phyloP scores from a whole-genome alignment of 2,797 vertebrate genomes.

The Holocentrus rufus region DNA sequence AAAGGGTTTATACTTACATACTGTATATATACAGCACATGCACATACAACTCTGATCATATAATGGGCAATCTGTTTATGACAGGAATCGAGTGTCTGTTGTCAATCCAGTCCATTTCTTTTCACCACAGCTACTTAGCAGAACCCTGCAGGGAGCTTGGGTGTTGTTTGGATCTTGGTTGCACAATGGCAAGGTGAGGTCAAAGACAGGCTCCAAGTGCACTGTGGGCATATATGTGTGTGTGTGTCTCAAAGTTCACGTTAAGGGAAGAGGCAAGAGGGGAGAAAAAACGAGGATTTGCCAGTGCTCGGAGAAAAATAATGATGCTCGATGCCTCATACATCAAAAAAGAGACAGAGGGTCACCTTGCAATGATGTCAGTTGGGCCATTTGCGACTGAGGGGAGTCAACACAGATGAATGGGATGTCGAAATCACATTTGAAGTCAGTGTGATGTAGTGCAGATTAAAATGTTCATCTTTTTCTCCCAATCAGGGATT shows the following conservation, averaged over 20 bases:
- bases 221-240: conserved; percentile 6
- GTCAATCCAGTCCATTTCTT: conserved; percentile 32
- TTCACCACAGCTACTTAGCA: conserved; percentile 61
- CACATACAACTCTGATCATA: conserved; percentile 17
- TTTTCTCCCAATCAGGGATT: too few species aligned
- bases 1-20: conserved; percentile 19
- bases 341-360: conserved; percentile 60
- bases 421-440: conserved; percentile 41
- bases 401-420: conserved; percentile 44
- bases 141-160: conserved; percentile 60
- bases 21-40: too few species aligned
- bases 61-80: conserved; percentile 23
- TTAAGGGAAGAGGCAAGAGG: conserved; percentile 49
- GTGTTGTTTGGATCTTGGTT: conserved; percentile 65
- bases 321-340: conserved; percentile 68
- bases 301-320: conserved; percentile 66
- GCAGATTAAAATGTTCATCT: too few species aligned
- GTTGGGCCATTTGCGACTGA: conserved; percentile 60
- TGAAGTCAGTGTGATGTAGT: conserved; percentile 25
- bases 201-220: conserved; percentile 67
- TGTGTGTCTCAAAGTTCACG: conserved; percentile 54
- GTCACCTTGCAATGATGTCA: conserved; percentile 72
- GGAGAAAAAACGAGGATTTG: conserved; percentile 58
- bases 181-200: conserved; percentile 73
- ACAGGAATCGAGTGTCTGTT: conserved; percentile 31